Evolutionary conservation across 2,888 invertebrate species (phyloP).

Genomic region (Spicauda simplicius): DNA sequence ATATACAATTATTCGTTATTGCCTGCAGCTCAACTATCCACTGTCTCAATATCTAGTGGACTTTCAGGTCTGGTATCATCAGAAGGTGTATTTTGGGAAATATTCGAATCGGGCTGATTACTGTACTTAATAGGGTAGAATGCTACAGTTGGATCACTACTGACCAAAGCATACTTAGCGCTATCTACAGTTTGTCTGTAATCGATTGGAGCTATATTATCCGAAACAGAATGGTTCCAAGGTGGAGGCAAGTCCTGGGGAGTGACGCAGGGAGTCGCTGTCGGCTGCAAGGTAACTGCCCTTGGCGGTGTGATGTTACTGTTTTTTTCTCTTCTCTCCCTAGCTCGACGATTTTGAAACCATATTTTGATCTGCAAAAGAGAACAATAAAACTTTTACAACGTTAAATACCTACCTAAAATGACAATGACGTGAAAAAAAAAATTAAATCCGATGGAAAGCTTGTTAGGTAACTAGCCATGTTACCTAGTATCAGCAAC

Average conservation of each 20-base stretch:
- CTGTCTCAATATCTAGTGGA: slow-evolving; percentile 68
- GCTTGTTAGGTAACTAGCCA: too few relatives aligned
- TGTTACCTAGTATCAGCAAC: too few relatives aligned
- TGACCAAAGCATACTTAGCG: background rate
- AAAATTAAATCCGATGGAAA: too few relatives aligned
- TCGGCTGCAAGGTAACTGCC: slow-evolving; percentile 66
- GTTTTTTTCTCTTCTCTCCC: slow-evolving; percentile 88
- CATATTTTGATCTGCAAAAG: slow-evolving; percentile 86
- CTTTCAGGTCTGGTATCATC: slow-evolving; percentile 53
- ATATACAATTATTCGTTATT: too few relatives aligned
- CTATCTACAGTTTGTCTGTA: background rate
- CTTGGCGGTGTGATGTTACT: slow-evolving; percentile 63
- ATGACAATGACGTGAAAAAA: too few relatives aligned
- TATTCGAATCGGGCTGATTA: background rate
- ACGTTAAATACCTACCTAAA: too few relatives aligned
- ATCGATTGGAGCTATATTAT: background rate
- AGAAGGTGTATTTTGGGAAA: slow-evolving; percentile 15
- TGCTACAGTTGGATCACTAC: background rate
- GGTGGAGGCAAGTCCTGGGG: slow-evolving; percentile 2
- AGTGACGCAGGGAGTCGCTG: slow-evolving; percentile 41
- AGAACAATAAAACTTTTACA: background rate
- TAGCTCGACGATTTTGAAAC: slow-evolving; percentile 92
- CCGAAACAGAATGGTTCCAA: slow-evolving; percentile 9
- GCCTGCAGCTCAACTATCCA: slow-evolving; percentile 11
- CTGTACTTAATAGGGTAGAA: background rate